Evolutionary conservation across 2,888 invertebrate species (phyloP).

Genomic region (Ochropacha duplaris): DNA sequence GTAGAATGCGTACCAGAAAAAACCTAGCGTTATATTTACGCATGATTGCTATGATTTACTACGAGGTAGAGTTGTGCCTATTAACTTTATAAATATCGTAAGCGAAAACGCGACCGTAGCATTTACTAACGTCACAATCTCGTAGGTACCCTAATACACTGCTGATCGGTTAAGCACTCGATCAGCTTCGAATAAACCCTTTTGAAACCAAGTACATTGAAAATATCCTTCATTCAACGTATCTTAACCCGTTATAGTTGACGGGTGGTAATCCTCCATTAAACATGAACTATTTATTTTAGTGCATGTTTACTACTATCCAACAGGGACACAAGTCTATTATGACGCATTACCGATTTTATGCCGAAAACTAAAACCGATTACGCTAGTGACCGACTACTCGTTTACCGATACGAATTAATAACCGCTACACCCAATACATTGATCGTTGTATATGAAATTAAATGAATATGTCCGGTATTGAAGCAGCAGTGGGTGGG

Average conservation of each 20-base stretch:
- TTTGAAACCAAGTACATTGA: too few relatives aligned
- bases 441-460: constrained; percentile 13
- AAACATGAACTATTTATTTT: constrained; percentile 18
- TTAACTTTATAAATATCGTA: too few relatives aligned
- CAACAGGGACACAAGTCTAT: constrained; percentile 39
- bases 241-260: neutral
- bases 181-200: too few relatives aligned
- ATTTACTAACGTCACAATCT: too few relatives aligned
- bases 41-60: too few relatives aligned
- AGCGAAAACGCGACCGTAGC: too few relatives aligned
- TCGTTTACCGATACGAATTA: constrained; percentile 4
- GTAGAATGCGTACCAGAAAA: too few relatives aligned
- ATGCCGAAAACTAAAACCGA: constrained; percentile 28
- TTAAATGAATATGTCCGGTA: neutral
- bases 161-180: too few relatives aligned
- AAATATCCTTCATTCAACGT: too few relatives aligned
- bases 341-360: constrained; percentile 46
- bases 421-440: constrained; percentile 11
- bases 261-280: constrained; percentile 2
- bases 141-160: too few relatives aligned
- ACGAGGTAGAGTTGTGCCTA: too few relatives aligned
- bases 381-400: constrained; percentile 3
- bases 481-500: neutral
- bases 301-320: constrained; percentile 34
- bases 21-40: too few relatives aligned